Evolutionary conservation across 2,888 invertebrate genomes (phyloP), one percentile per base, ranked within the genome.

Genomic region (Lucinisca nassula): DNA sequence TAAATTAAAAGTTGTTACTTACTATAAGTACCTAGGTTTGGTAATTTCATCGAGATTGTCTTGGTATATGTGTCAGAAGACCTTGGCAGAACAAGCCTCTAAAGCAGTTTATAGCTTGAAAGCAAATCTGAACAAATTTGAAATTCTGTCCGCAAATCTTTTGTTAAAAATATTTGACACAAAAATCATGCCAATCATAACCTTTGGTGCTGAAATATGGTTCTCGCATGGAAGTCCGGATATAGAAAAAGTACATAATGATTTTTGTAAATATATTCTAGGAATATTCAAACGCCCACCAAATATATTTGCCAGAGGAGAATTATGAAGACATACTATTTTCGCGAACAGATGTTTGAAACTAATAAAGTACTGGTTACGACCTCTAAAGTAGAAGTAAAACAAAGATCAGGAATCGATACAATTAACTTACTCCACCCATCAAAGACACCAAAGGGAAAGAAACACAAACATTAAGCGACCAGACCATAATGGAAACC

Each of bases 21-120:
- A 37, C 27, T 77, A 77, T 77, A 77, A 77, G 38, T 77, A 58
- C 58, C 38, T 77, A 38, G 77, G 58, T 21, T 14, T 55, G 8
- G 4, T 55, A 4, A 17, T 55, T n/a, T 55, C 55, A 17, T 55
- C 55, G 21, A 55, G 55, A 21, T 14, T 14, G 12, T 8, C n/a
- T n/a, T 55, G 55, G 55, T 55, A 17, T 4, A 55, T 55, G 55
- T 55, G 55, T n/a, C 55, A 55, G 55, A 55, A 55, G 21, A 55
- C 55, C 4, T 55, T 55, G 21, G 55, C 55, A 4, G 21, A 21
- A 4, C 55, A 55, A 55, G 55, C 55, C 4, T 55, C 55, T n/a
- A 55, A 55, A 55, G 55, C 55, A 55, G 4, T 14, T 8, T 55
- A n/a, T 55, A 4, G 12, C 4, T 8, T 55, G 4, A 55, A 55